These are phyloP conservation scores for Leptinotarsa juncta DNA, from an alignment of 2,888 invertebrate genomes.

Conservation along the genomic window DNA sequence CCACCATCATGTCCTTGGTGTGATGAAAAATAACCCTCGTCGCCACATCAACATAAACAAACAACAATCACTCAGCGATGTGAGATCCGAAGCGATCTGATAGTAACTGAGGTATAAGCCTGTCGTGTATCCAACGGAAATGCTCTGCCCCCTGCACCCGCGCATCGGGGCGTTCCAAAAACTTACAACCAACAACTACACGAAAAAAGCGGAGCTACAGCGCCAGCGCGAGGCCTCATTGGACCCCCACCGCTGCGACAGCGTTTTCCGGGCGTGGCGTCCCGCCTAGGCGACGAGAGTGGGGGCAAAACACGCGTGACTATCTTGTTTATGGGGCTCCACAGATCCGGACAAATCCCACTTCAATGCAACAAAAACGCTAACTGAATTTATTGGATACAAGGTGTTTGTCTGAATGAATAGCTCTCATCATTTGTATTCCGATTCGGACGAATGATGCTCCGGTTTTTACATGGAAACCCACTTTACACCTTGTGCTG, in stretches of 20 bases:
- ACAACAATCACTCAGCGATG: slow-evolving; percentile 56
- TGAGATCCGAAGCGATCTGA: slow-evolving; percentile 61
- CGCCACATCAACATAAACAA: slow-evolving; percentile 55
- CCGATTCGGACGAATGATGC: slow-evolving; percentile 66
- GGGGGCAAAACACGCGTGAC: slow-evolving; percentile 62
- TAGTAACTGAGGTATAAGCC: slow-evolving; percentile 63
- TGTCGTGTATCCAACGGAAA: slow-evolving; percentile 60
- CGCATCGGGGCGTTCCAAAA: slow-evolving; percentile 54
- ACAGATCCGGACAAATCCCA: slow-evolving; percentile 67
- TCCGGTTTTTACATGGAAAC: slow-evolving; percentile 67
- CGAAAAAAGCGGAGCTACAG: slow-evolving; percentile 58
- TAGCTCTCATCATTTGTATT: slow-evolving; percentile 67
- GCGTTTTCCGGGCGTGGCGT: slow-evolving; percentile 37
- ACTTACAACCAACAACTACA: slow-evolving; percentile 59
- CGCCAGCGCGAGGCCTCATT: slow-evolving; percentile 49
- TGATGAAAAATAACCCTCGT: slow-evolving; percentile 43
- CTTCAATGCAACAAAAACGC: slow-evolving; percentile 66
- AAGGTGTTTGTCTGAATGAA: slow-evolving; percentile 68
- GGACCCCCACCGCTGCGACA: slow-evolving; percentile 55
- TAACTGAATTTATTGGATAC: slow-evolving; percentile 68
- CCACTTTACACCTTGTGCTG: slow-evolving; percentile 65
- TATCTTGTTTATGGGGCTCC: slow-evolving; percentile 67
- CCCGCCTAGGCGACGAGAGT: slow-evolving; percentile 48
- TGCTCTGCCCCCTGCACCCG: slow-evolving; percentile 56
- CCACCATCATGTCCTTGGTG: slow-evolving; percentile 53